Evolutionary conservation across 2,797 vertebrate species (phyloP).

Genomic region (Telmatherina bonti): DNA sequence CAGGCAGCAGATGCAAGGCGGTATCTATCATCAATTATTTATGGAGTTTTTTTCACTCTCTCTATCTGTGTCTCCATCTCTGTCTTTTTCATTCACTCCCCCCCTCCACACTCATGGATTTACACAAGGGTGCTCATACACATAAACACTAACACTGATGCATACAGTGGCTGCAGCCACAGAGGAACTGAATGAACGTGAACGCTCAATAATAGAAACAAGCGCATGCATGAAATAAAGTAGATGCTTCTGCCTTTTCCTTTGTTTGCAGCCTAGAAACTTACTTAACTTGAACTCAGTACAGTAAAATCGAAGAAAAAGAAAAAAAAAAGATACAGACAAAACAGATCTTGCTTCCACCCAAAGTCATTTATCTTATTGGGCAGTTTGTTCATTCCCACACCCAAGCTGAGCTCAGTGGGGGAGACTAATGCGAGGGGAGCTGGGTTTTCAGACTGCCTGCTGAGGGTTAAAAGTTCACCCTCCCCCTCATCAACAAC

Average conservation of each 20-base stretch:
- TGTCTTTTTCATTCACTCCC: conserved; percentile 41
- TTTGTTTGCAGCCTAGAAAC: conserved; percentile 16
- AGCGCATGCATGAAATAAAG: conserved; percentile 39
- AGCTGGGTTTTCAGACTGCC: conserved; percentile 39
- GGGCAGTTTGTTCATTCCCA: conserved; percentile 53
- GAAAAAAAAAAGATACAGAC: no score
- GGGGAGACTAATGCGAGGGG: conserved; percentile 47
- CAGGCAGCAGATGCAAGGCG: conserved; percentile 79
- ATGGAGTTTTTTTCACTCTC: conserved; percentile 68
- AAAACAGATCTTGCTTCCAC: conserved; percentile 34
- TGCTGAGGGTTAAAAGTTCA: conserved; percentile 70
- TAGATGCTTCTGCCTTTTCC: conserved; percentile 28
- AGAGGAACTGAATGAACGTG: conserved; percentile 50
- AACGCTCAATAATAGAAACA: conserved; percentile 37
- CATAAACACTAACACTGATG: conserved; percentile 26
- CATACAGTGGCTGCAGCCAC: conserved; percentile 47
- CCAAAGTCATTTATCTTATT: conserved; percentile 69
- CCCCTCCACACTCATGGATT: conserved; percentile 31
- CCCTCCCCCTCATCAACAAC: conserved; percentile 29
- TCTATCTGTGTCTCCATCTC: conserved; percentile 65
- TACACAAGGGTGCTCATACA: conserved; percentile 41
- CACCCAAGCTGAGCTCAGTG: conserved; percentile 40
- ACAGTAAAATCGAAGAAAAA: no score
- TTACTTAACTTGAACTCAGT: conserved; percentile 25
- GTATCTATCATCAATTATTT: conserved; percentile 82